Evolutionary conservation across 2,888 invertebrate genomes (phyloP).

Genomic region (Drosophila limbata): DNA sequence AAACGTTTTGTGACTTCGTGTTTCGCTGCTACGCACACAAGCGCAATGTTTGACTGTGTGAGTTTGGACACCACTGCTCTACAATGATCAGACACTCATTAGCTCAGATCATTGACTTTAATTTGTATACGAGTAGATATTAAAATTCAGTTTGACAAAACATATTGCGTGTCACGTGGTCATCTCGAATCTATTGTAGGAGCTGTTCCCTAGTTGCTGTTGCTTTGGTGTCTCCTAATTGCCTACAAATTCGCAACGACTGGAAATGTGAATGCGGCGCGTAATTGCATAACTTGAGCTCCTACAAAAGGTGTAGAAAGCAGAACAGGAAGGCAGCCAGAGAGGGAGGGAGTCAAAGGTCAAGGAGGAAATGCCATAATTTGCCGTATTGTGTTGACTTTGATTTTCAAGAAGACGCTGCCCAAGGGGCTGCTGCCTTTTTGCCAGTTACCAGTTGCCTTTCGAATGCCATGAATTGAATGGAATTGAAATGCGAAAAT

Average conservation of each 20-base stretch:
- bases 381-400: constrained; percentile 68
- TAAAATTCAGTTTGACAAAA: not conserved
- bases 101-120: too few species aligned
- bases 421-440: constrained; percentile 30
- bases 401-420: constrained; percentile 34
- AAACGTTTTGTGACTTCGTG: too few species aligned
- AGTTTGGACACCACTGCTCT: too few species aligned
- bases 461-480: constrained; percentile 55
- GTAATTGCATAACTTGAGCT: constrained; percentile 74
- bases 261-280: constrained; percentile 59
- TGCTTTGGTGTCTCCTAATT: constrained; percentile 38
- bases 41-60: too few species aligned
- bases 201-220: not conserved
- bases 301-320: constrained; percentile 19
- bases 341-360: constrained; percentile 52
- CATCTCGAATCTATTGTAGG: not conserved
- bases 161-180: not conserved
- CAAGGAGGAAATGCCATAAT: constrained; percentile 76
- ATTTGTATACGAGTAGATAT: too few species aligned
- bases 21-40: too few species aligned
- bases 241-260: constrained; percentile 52
- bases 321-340: not conserved
- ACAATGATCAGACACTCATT: too few species aligned
- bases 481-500: constrained; percentile 54
- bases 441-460: constrained; percentile 14